Evolutionary conservation across 2,888 invertebrate genomes (phyloP).

Genomic region (Ditylenchus weischeri): DNA sequence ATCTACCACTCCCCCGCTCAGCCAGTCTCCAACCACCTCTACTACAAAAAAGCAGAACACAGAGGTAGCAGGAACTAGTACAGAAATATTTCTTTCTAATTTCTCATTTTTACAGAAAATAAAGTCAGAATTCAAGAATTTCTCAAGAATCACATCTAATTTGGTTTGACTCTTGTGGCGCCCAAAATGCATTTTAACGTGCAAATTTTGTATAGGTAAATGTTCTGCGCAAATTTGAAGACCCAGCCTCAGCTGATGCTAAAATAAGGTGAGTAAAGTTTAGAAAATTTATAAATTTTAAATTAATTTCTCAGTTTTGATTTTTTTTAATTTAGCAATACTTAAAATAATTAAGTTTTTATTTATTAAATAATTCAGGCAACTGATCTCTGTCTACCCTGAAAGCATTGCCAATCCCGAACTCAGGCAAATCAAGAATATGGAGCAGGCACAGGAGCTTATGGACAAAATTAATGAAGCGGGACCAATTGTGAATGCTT

Average conservation of each 20-base stretch:
- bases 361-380: constrained; percentile 20
- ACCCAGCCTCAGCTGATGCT: constrained; percentile 52
- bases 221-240: constrained; percentile 40
- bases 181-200: no score
- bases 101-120: constrained; percentile 19
- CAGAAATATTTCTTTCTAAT: not conserved
- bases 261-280: constrained; percentile 38
- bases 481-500: constrained; percentile 18
- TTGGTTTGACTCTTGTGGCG: constrained; percentile 27
- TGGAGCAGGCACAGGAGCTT: constrained; percentile 26
- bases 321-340: not conserved
- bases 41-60: constrained; percentile 11
- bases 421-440: constrained; percentile 24
- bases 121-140: constrained; percentile 29
- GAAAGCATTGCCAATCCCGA: constrained; percentile 40
- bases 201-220: constrained; percentile 18
- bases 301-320: not conserved
- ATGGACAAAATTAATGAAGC: constrained; percentile 30
- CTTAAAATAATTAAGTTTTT: no score
- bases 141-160: constrained; percentile 35
- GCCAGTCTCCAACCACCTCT: constrained; percentile 13
- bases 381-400: constrained; percentile 37
- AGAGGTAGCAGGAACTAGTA: constrained; percentile 9
- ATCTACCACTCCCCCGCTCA: constrained; percentile 1
- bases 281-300: no score